phyloP scores from a whole-genome alignment of 1,140 invertebrate species.

The Bombus fervidus region DNA sequence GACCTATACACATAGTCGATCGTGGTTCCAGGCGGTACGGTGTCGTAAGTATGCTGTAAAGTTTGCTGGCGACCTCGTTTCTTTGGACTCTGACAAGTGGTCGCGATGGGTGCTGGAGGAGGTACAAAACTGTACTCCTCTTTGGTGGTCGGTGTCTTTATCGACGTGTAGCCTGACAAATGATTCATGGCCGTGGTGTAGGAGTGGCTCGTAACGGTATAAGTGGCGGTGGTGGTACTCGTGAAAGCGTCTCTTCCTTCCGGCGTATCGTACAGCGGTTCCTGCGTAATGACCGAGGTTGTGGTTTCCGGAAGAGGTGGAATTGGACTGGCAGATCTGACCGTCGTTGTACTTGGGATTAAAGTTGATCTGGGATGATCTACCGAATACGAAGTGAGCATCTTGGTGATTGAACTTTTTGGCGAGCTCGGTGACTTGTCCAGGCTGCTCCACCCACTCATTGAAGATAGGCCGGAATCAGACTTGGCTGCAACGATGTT shows the following conservation, averaged over 20 bases:
- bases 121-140: slow-evolving; percentile 77
- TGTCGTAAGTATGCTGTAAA: slow-evolving; percentile 70
- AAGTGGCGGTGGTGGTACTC: slow-evolving; percentile 37
- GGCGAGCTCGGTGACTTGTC: slow-evolving; percentile 92
- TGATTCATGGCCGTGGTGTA: slow-evolving; percentile 73
- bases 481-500: slow-evolving; percentile 89
- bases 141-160: slow-evolving; percentile 72
- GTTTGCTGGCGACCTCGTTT: slow-evolving; percentile 75
- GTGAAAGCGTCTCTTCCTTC: slow-evolving; percentile 77
- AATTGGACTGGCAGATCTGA: slow-evolving; percentile 73
- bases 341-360: slow-evolving; percentile 68
- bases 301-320: slow-evolving; percentile 73
- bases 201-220: slow-evolving; percentile 58
- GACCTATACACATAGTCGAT: slow-evolving; percentile 84
- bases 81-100: slow-evolving; percentile 74
- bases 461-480: slow-evolving; percentile 92
- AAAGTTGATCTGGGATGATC: slow-evolving; percentile 72
- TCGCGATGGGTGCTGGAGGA: slow-evolving; percentile 65
- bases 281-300: slow-evolving; percentile 68
- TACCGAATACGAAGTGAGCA: slow-evolving; percentile 75
- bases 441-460: slow-evolving; percentile 92
- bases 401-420: slow-evolving; percentile 79
- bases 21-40: slow-evolving; percentile 65
- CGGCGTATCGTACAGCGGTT: slow-evolving; percentile 79
- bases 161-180: slow-evolving; percentile 67